These are phyloP conservation scores for Hyaena hyaena DNA, from an alignment of 2,113 vertebrate genomes.

Conservation along the genomic window DNA sequence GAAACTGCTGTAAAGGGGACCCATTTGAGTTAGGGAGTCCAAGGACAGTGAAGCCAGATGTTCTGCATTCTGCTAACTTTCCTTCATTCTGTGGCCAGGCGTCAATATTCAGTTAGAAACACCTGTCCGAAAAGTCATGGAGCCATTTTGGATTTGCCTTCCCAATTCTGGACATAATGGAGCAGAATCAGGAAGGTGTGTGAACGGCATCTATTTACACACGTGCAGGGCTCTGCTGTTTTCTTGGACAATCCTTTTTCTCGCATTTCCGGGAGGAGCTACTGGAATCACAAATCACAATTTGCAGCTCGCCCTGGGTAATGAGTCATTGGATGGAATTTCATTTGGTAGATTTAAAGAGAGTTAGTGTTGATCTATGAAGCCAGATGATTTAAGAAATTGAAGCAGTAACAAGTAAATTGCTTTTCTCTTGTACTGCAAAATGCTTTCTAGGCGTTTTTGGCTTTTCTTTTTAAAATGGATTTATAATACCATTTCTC, in stretches of 20 bases:
- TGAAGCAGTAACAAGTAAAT: conserved; percentile 79
- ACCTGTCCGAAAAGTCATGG: not conserved
- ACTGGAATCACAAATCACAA: conserved; percentile 69
- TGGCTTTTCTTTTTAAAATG: conserved; percentile 76
- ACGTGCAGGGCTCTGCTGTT: not conserved
- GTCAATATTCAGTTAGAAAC: not conserved
- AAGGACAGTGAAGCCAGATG: not conserved
- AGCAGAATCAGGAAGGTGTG: not conserved
- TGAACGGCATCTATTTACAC: conserved; percentile 19
- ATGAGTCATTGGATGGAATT: conserved; percentile 73
- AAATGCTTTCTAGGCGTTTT: conserved; percentile 74
- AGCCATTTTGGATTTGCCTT: not conserved
- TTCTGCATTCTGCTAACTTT: not conserved
- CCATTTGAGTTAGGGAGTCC: not conserved
- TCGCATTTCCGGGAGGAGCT: conserved; percentile 61
- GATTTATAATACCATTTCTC: conserved; percentile 76
- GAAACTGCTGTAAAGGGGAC: not conserved
- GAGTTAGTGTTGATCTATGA: conserved; percentile 78
- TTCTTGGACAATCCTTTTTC: conserved; percentile 42
- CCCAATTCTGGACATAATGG: not conserved
- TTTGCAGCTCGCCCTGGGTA: conserved; percentile 59
- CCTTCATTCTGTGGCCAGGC: not conserved
- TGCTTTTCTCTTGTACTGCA: conserved; percentile 77
- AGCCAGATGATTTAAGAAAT: conserved; percentile 81
- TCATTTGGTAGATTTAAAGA: conserved; percentile 80